These are phyloP conservation scores for Lucilia cuprina DNA, from an alignment of 1,140 invertebrate genomes.

Conservation along the genomic window DNA sequence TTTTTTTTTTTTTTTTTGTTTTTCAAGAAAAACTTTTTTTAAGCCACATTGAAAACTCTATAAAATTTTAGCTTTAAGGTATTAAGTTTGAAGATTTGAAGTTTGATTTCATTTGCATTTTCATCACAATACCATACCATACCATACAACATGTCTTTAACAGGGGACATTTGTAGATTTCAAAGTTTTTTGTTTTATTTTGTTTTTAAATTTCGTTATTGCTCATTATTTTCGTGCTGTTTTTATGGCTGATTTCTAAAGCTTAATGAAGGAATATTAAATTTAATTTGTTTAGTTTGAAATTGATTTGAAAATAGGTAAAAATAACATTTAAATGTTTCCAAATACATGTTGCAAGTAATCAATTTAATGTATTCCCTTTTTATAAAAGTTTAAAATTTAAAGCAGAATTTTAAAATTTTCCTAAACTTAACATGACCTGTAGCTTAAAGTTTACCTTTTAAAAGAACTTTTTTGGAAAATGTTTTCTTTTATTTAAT, in stretches of 20 bases:
- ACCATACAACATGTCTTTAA: not conserved
- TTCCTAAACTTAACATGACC: no score
- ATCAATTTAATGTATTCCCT: no score
- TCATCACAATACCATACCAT: not conserved
- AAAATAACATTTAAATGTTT: no score
- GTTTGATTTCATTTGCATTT: slow-evolving; percentile 31
- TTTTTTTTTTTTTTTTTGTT: not conserved
- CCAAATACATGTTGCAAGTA: no score
- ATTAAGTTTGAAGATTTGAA: slow-evolving; percentile 25
- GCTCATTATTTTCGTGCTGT: slow-evolving; percentile 9
- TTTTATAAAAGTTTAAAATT: no score
- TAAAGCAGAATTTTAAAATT: no score
- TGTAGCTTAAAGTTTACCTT: no score
- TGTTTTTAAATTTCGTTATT: not conserved
- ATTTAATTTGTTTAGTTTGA: slow-evolving; percentile 27
- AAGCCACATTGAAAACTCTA: not conserved
- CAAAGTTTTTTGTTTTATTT: not conserved
- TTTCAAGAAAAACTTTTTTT: not conserved
- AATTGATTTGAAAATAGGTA: slow-evolving; percentile 20
- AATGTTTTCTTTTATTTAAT: no score
- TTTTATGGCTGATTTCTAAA: not conserved
- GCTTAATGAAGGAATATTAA: slow-evolving; percentile 33
- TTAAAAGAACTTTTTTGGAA: no score
- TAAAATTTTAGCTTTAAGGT: slow-evolving; percentile 21
- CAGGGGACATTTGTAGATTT: not conserved